Conservation (phyloP, 1,140 invertebrate species). For the Bradynema listronoti region DNA sequence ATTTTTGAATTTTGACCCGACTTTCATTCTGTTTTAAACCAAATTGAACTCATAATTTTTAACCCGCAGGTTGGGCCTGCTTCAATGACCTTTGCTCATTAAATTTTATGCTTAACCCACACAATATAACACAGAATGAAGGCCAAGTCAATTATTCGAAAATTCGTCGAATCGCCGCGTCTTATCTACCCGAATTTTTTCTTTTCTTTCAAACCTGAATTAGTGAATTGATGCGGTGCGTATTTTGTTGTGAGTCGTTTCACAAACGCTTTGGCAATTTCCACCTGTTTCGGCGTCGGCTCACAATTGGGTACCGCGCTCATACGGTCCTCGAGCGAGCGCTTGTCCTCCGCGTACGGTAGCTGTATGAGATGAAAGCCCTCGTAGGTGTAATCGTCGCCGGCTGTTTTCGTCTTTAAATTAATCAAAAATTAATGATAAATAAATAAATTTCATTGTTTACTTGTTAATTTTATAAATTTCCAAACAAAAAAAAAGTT, state of each 20-base stretch:
- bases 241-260: constrained; percentile 13
- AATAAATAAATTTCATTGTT: background rate
- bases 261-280: constrained; percentile 30
- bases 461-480: background rate
- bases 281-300: constrained; percentile 9
- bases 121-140: no score
- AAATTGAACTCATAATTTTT: no score
- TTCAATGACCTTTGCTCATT: no score
- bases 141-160: no score
- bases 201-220: no score
- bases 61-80: no score
- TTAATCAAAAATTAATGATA: background rate
- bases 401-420: no score
- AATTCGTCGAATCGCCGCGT: no score
- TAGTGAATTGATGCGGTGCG: constrained; percentile 5
- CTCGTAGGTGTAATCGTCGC: constrained; percentile 32
- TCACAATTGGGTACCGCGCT: constrained; percentile 1
- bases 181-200: no score
- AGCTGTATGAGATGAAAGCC: constrained; percentile 37
- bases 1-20: no score
- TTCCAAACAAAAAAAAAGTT: constrained; percentile 11
- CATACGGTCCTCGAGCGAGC: constrained; percentile 4
- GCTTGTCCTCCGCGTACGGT: constrained; percentile 29
- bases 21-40: no score
- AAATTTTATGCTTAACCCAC: no score